Conservation (phyloP, 2,797 vertebrate genomes). For the Potorous gilbertii region DNA sequence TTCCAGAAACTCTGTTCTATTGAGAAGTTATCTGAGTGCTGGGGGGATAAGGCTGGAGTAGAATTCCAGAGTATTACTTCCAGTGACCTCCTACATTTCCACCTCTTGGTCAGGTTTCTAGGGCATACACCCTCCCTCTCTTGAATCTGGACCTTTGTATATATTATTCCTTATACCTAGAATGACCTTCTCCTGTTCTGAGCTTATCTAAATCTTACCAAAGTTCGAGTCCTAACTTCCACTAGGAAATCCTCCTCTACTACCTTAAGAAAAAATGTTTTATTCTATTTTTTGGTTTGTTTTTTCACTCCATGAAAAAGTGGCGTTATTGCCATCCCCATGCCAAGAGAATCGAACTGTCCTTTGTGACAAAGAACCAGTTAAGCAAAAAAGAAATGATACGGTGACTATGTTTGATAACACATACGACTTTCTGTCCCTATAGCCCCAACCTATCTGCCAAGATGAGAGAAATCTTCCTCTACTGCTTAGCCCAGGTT, state of each 20-base stretch:
- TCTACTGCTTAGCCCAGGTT: background rate
- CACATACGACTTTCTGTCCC: background rate
- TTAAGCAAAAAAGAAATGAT: background rate
- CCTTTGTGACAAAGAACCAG: background rate
- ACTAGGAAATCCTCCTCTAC: background rate
- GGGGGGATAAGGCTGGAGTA: background rate
- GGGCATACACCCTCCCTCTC: background rate
- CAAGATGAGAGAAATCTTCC: background rate
- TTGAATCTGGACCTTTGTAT: background rate
- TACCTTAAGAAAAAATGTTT: background rate
- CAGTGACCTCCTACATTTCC: background rate
- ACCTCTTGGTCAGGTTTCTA: background rate
- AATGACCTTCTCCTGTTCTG: background rate
- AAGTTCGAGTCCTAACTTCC: background rate
- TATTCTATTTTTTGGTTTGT: background rate
- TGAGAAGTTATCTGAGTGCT: background rate
- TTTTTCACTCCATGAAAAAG: background rate
- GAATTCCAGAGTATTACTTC: background rate
- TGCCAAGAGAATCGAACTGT: background rate
- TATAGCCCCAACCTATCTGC: background rate
- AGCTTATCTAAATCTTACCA: background rate
- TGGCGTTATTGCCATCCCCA: background rate
- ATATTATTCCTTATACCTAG: background rate
- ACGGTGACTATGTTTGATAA: background rate
- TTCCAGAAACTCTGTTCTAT: background rate